Evolutionary conservation across 2,113 vertebrate species (phyloP).

Genomic region (Macquaria australasica): DNA sequence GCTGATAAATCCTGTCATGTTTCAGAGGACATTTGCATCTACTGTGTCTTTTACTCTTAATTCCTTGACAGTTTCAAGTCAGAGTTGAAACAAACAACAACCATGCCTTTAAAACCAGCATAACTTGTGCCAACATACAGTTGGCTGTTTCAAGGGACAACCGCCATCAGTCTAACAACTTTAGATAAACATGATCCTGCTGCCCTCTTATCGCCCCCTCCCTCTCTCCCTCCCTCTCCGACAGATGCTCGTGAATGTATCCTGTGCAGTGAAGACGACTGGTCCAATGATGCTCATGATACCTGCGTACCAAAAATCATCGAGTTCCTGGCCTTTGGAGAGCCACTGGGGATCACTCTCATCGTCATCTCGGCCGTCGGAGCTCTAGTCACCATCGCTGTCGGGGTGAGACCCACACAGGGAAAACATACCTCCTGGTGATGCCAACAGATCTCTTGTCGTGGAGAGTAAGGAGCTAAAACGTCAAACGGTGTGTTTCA

Average conservation of each 20-base stretch:
- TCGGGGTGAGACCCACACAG: conserved; percentile 63
- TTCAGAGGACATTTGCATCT: not conserved
- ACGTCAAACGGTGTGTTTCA: not conserved
- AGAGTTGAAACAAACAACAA: not conserved
- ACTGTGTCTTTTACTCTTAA: not conserved
- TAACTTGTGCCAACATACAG: not conserved
- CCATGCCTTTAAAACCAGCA: not conserved
- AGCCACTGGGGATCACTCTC: conserved; percentile 88
- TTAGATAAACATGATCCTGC: not conserved
- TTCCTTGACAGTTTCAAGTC: not conserved
- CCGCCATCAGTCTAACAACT: not conserved
- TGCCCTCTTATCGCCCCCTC: not conserved
- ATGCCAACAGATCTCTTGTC: not conserved
- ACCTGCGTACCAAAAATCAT: conserved; percentile 87
- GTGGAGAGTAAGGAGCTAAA: not conserved
- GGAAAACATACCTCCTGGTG: not conserved
- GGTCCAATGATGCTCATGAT: conserved; percentile 86
- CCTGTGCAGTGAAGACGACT: conserved; percentile 85
- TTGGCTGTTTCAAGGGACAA: no score
- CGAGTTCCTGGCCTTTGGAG: conserved; percentile 88
- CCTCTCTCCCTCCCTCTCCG: not conserved
- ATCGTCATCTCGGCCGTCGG: conserved; percentile 88
- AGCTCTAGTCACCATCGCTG: conserved; percentile 80
- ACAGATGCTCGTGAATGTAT: conserved; percentile 89
- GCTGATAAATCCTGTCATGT: not conserved